phyloP scores from a whole-genome alignment of 1,140 invertebrate genomes.

The Tetramorium simillimum region DNA sequence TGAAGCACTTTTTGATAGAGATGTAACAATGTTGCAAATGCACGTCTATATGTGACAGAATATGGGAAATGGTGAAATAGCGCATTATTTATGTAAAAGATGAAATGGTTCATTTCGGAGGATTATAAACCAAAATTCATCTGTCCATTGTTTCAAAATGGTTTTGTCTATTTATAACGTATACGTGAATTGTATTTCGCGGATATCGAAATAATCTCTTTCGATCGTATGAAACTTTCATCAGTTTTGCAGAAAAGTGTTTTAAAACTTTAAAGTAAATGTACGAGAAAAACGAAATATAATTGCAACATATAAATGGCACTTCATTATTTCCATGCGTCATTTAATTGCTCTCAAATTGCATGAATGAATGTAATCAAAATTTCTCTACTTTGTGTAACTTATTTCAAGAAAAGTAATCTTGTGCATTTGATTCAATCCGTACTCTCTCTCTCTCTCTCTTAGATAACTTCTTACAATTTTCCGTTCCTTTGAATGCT shows the following conservation, averaged over 20 bases:
- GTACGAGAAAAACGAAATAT: not conserved
- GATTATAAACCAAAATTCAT: not conserved
- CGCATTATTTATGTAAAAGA: conserved; percentile 3
- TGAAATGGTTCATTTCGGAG: not conserved
- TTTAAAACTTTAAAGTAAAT: not conserved
- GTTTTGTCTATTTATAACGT: not conserved
- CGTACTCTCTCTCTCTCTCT: too few species aligned
- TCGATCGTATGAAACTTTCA: not conserved
- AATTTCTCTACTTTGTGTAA: not conserved
- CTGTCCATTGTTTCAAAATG: not conserved
- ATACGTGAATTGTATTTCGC: not conserved
- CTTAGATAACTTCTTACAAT: conserved; percentile 22
- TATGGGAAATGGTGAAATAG: not conserved
- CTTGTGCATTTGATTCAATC: not conserved
- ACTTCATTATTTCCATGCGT: not conserved
- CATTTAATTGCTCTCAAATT: not conserved
- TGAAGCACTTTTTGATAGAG: not conserved
- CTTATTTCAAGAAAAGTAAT: conserved; percentile 14
- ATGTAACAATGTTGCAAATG: not conserved
- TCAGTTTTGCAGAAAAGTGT: not conserved
- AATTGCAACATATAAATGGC: not conserved
- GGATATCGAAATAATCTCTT: not conserved
- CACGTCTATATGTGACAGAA: not conserved
- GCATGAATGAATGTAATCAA: not conserved
- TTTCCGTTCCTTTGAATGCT: conserved; percentile 22